Percentiles rank a stretch among this genome's conserved stretches.
These are phyloP conservation scores for Gymnocypris eckloni DNA, from an alignment of 2,797 vertebrate species.

Conservation along the genomic window DNA sequence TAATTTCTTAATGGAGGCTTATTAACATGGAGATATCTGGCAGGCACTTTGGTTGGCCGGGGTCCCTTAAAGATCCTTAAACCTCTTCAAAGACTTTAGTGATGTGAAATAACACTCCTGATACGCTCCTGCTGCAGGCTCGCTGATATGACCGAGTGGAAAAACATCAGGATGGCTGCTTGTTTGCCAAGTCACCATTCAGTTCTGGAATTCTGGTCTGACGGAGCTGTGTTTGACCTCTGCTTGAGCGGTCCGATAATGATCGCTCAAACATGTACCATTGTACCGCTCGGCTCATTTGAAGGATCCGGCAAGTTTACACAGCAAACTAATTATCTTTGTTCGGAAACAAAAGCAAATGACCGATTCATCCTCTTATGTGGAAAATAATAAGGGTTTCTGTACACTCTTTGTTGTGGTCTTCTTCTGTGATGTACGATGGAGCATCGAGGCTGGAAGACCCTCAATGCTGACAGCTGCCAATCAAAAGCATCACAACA, in stretches of 20 bases:
- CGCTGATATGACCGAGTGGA: slow-evolving; percentile 39
- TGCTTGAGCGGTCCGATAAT: slow-evolving; percentile 34
- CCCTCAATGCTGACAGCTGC: slow-evolving; percentile 15
- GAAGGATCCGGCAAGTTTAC: slow-evolving; percentile 34
- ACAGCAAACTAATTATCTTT: slow-evolving; percentile 44
- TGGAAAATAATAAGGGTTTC: slow-evolving; percentile 40
- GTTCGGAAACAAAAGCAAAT: slow-evolving; percentile 51
- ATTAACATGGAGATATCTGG: slow-evolving; percentile 75
- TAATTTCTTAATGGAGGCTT: slow-evolving; percentile 80
- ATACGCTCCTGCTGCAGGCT: slow-evolving; percentile 40
- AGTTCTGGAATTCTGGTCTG: slow-evolving; percentile 18
- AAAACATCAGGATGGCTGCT: slow-evolving; percentile 23
- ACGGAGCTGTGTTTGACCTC: slow-evolving; percentile 9
- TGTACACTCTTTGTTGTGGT: slow-evolving; percentile 28
- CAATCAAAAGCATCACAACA: slow-evolving; percentile 16
- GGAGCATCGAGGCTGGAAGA: slow-evolving; percentile 26
- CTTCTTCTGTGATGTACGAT: slow-evolving; percentile 25
- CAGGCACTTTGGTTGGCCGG: slow-evolving; percentile 58
- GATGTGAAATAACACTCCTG: slow-evolving; percentile 46
- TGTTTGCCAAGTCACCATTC: neutral
- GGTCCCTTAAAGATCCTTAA: slow-evolving; percentile 56
- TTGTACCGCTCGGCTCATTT: neutral
- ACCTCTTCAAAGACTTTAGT: slow-evolving; percentile 56
- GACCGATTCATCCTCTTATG: slow-evolving; percentile 12
- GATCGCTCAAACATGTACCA: slow-evolving; percentile 37